Evolutionary conservation across 2,113 vertebrate species (phyloP).

Genomic region (Phocoena sinus): DNA sequence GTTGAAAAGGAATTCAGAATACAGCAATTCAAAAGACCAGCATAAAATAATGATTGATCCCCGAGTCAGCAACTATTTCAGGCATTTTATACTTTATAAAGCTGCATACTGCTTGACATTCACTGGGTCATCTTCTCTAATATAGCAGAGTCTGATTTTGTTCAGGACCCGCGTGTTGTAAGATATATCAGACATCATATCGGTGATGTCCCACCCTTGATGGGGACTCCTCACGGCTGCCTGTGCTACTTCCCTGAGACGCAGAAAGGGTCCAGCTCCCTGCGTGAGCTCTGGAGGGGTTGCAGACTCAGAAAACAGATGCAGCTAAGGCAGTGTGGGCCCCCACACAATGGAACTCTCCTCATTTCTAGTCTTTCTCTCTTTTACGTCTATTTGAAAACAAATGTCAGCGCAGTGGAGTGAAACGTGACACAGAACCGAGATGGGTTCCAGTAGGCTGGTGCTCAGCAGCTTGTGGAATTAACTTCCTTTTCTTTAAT

Average conservation of each 20-base stretch:
- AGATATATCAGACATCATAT: neutral
- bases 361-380: neutral
- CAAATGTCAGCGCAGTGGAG: neutral
- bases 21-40: neutral
- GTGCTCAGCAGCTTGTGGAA: neutral
- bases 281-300: neutral
- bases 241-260: neutral
- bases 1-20: neutral
- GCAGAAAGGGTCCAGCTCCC: neutral
- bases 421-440: neutral
- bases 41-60: neutral
- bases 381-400: neutral
- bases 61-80: neutral
- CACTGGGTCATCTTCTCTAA: neutral
- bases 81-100: neutral
- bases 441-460: neutral
- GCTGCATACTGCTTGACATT: neutral
- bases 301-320: neutral
- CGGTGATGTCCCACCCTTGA: fast-evolving
- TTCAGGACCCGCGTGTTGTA: neutral
- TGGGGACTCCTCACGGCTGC: neutral
- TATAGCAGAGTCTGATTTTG: neutral
- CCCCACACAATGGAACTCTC: too few relatives aligned
- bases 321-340: fast-evolving
- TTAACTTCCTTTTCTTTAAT: neutral